Conservation (phyloP, 2,113 vertebrate genomes). For the Cnemophilus loriae region DNA sequence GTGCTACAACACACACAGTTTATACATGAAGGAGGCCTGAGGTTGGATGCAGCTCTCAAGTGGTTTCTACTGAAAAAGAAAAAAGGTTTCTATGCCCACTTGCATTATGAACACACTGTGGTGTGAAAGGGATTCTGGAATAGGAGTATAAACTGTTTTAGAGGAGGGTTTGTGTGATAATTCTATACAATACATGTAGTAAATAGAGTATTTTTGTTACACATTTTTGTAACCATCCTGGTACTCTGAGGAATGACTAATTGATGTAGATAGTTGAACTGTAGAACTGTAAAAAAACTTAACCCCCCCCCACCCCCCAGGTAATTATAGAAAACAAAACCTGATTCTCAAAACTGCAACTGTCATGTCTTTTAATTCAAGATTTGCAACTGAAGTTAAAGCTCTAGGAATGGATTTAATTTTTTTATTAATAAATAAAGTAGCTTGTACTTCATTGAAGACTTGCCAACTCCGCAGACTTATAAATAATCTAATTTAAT, state of each 20-base stretch:
- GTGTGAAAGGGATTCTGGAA: neutral
- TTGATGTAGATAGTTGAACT: neutral
- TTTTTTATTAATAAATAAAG: neutral
- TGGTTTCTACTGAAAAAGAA: neutral
- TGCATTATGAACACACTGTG: fast-evolving
- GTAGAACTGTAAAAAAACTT: neutral
- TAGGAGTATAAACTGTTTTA: neutral
- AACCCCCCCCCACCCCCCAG: neutral
- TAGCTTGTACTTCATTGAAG: neutral
- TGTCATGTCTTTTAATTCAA: neutral
- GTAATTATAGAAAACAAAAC: neutral
- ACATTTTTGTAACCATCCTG: neutral
- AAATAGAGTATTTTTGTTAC: neutral
- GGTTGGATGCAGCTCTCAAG: neutral
- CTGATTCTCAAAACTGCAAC: neutral
- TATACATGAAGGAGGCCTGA: neutral
- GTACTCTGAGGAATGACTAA: neutral
- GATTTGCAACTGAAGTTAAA: neutral
- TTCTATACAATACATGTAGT: neutral
- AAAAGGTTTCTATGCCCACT: neutral
- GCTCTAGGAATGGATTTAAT: neutral
- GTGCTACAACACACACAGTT: neutral
- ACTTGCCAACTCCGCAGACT: neutral
- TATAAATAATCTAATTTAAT: neutral
- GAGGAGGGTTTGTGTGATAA: neutral